Evolutionary conservation across 2,888 invertebrate species (phyloP).

Genomic region (Prionchulus punctatus): DNA sequence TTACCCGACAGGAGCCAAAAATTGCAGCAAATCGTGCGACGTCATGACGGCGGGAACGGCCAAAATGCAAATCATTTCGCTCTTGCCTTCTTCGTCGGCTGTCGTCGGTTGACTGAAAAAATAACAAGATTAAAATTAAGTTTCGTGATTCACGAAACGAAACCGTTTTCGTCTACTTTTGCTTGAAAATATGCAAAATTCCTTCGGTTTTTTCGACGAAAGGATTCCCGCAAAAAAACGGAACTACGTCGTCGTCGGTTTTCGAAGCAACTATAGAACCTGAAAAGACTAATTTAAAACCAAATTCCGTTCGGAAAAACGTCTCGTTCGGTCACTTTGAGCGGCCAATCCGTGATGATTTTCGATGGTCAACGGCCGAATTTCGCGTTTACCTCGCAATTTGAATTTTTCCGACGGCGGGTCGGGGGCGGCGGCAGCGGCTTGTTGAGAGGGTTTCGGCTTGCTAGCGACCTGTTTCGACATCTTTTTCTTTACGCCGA

Average conservation of each 20-base stretch:
- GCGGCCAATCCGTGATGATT: too few relatives aligned
- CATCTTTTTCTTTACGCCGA: too few relatives aligned
- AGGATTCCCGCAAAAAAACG: constrained; percentile 86
- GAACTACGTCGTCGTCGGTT: not conserved
- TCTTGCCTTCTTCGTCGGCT: constrained; percentile 41
- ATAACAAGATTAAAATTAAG: constrained; percentile 1
- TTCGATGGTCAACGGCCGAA: too few relatives aligned
- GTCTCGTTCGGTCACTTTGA: too few relatives aligned
- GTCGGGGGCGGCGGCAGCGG: too few relatives aligned
- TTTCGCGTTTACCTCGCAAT: too few relatives aligned
- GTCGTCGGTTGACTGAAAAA: not conserved
- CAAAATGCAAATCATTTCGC: constrained; percentile 68
- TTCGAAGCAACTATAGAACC: too few relatives aligned
- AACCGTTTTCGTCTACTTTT: constrained; percentile 75
- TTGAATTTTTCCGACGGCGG: too few relatives aligned
- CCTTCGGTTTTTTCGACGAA: constrained; percentile 91
- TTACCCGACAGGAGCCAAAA: constrained; percentile 69
- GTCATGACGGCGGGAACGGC: constrained; percentile 77
- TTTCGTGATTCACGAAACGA: not conserved
- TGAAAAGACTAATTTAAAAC: too few relatives aligned
- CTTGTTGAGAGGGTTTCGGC: too few relatives aligned
- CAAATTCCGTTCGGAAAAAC: too few relatives aligned
- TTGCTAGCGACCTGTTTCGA: too few relatives aligned
- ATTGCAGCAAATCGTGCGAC: constrained; percentile 78
- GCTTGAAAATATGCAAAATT: constrained; percentile 86